Evolutionary conservation across 2,113 vertebrate species (phyloP), one percentile per base, ranked within the genome.

Genomic region (Crypturellus undulatus): DNA sequence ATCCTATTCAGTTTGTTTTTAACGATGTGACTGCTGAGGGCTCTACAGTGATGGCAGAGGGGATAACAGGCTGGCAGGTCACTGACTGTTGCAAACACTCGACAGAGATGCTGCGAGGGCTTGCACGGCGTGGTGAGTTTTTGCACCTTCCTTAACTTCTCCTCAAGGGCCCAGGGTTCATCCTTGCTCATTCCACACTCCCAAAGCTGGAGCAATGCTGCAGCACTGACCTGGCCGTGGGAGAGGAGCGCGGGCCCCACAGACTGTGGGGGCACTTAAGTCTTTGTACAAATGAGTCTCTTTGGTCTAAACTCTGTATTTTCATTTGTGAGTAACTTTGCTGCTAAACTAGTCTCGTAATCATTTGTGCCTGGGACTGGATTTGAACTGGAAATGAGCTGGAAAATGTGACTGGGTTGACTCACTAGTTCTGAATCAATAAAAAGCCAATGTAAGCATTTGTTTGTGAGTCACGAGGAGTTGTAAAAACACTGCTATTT

Each of bases 121-220:
- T 86, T 56, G 49, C 54, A 40, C 45, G 36, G 54, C 10, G 16
- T 17, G 32, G 47, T 63, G 77, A 12, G 45, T 63, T 67, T 89
- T 28, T 84, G 63, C 49, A 34, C 56, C 73, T 79, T 32, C 40
- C 36, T 54, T 0, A 69, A 49, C 17, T 77, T 22, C 82, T 65
- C 16, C 82, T 65, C 16, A 7, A 54, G 13, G 51, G 3, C 76
- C 36, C 10, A 8, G 47, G 47, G 19, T 49, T 21, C 30, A 7
- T 0, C 0, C 40, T 38, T 67, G 60, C 28, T 15, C 30, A 59
- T 15, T 73, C 34, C 63, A 47, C 4, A 0, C 22, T 65, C 42
- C 26, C 26, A 3, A 26, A 88, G 20, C 4, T 13, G 25, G 47
- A 49, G 80, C 20, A n/a, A 34, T 70, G 8, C 52, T n/a, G 24